These are phyloP conservation scores for Cettia cetti DNA, from an alignment of 2,113 vertebrate genomes.

Conservation along the genomic window DNA sequence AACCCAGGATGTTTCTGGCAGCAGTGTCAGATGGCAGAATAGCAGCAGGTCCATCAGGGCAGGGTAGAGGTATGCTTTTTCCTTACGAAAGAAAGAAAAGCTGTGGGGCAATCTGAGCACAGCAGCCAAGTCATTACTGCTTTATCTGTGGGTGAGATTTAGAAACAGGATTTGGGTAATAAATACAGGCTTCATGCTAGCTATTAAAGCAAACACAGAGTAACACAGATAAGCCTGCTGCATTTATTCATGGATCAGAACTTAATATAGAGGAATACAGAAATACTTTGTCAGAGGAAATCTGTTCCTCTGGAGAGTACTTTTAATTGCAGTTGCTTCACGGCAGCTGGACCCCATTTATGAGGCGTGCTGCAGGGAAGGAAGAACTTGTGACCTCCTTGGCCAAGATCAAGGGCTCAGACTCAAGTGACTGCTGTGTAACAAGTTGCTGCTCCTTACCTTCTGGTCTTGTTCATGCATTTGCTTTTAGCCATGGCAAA, in stretches of 20 bases:
- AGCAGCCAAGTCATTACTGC: neutral
- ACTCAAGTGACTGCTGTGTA: neutral
- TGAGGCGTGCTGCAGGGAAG: neutral
- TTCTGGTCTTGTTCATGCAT: neutral
- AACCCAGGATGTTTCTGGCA: neutral
- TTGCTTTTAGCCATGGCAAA: neutral
- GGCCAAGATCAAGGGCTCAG: neutral
- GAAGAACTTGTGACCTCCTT: neutral
- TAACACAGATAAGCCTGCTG: conserved; percentile 21
- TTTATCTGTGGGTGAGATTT: conserved; percentile 17
- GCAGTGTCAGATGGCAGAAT: neutral
- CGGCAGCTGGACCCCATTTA: neutral
- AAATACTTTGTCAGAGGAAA: neutral
- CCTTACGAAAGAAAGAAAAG: neutral
- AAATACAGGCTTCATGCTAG: conserved; percentile 10
- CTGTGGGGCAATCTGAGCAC: neutral
- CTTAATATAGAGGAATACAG: neutral
- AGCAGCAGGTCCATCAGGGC: neutral
- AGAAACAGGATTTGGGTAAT: conserved; percentile 24
- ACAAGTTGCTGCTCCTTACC: neutral
- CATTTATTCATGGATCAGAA: conserved; percentile 34
- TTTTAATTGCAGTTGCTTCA: neutral
- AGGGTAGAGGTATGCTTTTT: neutral
- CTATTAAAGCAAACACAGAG: conserved; percentile 44
- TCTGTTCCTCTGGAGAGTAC: neutral